Evolutionary conservation across 2,888 invertebrate genomes (phyloP).

Genomic region (Palloptera scutellata): DNA sequence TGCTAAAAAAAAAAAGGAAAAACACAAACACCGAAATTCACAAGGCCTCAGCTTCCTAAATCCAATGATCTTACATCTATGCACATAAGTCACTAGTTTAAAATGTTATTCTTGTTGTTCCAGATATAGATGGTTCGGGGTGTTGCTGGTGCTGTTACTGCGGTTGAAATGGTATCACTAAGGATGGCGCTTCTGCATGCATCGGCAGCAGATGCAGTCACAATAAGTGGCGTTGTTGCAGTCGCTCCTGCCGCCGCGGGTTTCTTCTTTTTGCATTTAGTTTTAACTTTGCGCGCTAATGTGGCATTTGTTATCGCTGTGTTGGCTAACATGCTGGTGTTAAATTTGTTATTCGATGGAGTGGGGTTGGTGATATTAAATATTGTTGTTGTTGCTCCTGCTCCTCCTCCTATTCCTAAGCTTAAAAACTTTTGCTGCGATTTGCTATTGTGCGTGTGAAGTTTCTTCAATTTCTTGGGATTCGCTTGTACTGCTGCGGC

Average conservation of each 20-base stretch:
- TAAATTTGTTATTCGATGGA: conserved; percentile 23
- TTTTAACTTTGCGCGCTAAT: conserved; percentile 56
- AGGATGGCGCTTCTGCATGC: too few species aligned
- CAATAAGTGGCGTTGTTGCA: too few species aligned
- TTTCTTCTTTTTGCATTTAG: conserved; percentile 56
- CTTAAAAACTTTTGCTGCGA: conserved; percentile 21
- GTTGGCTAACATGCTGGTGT: conserved; percentile 28
- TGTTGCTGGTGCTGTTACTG: too few species aligned
- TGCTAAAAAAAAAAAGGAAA: too few species aligned
- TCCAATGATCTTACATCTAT: too few species aligned
- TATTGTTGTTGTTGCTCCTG: conserved; percentile 28
- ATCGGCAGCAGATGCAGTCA: too few species aligned
- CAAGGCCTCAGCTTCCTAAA: too few species aligned
- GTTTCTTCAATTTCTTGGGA: conserved; percentile 30
- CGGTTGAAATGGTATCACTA: too few species aligned
- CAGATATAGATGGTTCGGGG: too few species aligned
- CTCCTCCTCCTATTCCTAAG: not conserved
- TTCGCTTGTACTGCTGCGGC: conserved; percentile 66
- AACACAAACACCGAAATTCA: too few species aligned
- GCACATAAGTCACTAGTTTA: too few species aligned
- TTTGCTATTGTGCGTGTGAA: conserved; percentile 14
- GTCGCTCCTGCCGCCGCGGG: not conserved
- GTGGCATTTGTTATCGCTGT: conserved; percentile 66
- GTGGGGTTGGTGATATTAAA: conserved; percentile 18
- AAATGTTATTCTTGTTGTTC: too few species aligned